Base-by-base conservation (phyloP, 2,797 vertebrate genomes). In the Protosalanx chinensis region DNA sequence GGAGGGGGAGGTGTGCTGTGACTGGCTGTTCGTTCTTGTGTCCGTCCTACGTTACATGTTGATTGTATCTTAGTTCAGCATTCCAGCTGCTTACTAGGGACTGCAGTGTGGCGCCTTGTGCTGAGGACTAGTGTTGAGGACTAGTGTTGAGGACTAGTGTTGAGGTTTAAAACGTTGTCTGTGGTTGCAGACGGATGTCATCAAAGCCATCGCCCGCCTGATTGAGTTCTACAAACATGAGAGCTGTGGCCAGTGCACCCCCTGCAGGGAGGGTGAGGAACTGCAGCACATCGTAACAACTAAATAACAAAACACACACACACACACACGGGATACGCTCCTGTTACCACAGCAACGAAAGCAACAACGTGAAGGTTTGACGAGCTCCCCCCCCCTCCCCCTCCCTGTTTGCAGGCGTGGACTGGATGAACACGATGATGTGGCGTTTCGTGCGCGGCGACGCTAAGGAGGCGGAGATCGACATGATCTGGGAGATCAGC, bases 361-460 rank as follows among this genome's bases (percentile, higher is more conserved):
- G 16, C 51, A 53, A 16, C 18, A 53, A 53, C 3, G 18, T n/a
- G 51, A 53, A 53, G 15, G 49, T 4, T 49, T 49, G 46, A 49
- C 46, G 10, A 35, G 6, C 33, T 41, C 63, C 12, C 7, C 30
- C 32, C 29, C 60, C 60, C 30, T 65, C 2, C 41, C 0, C 16
- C 15, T 18, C 75, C 56, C 2, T 62, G 10, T 20, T 72, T 35
- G 2, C 60, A 99, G 97, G 97, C 0, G 96, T 98, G 61, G 97
- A 98, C 89, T 99, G 97, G 97, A 99, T 99, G 97, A 97, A 99
- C 88, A 95, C 95, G 30, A 96, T 98, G 88, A 97, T 98, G 95
- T 97, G 95, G 65, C 94, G 97, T 59, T 98, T 99, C 3, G 96
- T 98, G 74, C 87, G 65, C 32, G 97, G 97, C 0, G 88, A 97